phyloP scores from a whole-genome alignment of 2,888 invertebrate species.

The Parascotia fuliginaria region DNA sequence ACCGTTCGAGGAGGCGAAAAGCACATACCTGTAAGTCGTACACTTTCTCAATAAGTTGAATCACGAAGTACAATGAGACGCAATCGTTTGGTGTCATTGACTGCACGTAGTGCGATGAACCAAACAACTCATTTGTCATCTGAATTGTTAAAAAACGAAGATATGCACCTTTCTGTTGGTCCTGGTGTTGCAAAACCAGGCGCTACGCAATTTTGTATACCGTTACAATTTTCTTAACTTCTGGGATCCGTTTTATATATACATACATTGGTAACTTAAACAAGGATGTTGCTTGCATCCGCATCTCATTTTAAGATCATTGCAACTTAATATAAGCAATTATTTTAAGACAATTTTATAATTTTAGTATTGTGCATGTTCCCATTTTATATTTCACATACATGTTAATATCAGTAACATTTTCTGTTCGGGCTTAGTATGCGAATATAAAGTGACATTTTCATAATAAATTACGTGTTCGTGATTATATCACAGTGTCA shows the following conservation, averaged over 20 bases:
- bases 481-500: too few relatives aligned
- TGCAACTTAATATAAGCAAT: too few relatives aligned
- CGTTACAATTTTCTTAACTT: neutral
- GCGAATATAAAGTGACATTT: too few relatives aligned
- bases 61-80: constrained; percentile 27
- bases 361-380: too few relatives aligned
- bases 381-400: too few relatives aligned
- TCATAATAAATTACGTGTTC: too few relatives aligned
- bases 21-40: constrained; percentile 6
- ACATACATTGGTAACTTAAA: too few relatives aligned
- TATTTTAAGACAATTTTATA: too few relatives aligned
- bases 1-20: constrained; percentile 17
- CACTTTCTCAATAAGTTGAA: constrained; percentile 30
- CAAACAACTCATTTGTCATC: constrained; percentile 12
- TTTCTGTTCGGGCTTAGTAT: too few relatives aligned
- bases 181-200: neutral
- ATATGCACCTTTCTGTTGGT: neutral
- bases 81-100: constrained; percentile 31
- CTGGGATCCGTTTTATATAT: neutral
- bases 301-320: too few relatives aligned
- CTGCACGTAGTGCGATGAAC: constrained; percentile 32
- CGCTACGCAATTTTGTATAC: neutral
- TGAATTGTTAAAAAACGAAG: constrained; percentile 12
- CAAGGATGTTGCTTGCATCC: too few relatives aligned
- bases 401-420: too few relatives aligned